Conservation (phyloP, 2,797 vertebrate species). For the Thripadectes ignobilis region DNA sequence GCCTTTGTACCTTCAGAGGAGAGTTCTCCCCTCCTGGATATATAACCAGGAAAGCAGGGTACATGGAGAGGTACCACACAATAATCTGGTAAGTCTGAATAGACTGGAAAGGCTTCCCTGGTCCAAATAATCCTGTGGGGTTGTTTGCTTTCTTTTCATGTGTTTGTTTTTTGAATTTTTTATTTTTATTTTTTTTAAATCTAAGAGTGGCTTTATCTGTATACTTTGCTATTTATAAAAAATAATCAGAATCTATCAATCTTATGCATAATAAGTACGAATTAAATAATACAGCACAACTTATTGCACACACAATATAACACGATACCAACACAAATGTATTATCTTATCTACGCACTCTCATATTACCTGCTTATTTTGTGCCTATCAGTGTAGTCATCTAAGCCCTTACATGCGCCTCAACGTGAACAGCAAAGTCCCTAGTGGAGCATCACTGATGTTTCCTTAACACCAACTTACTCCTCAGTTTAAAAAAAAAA, state of each 20-base stretch:
- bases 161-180: not conserved
- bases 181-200: too few species aligned
- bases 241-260: not conserved
- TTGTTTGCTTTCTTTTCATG: too few species aligned
- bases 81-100: not conserved
- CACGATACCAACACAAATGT: not conserved
- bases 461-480: not conserved
- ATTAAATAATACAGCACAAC: not conserved
- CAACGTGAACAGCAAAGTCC: not conserved
- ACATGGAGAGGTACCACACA: not conserved
- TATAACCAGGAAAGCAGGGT: not conserved
- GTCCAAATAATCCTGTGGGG: not conserved
- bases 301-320: not conserved
- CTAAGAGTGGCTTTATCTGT: not conserved
- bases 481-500: not conserved
- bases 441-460: not conserved
- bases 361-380: not conserved
- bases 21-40: not conserved
- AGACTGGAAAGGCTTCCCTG: not conserved
- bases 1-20: not conserved
- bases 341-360: not conserved
- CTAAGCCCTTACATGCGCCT: not conserved
- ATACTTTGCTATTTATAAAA: not conserved
- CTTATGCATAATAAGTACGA: not conserved
- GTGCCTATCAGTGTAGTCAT: not conserved